A percentile compares a stretch with the other conserved stretches of the same genome.
These are phyloP conservation scores for Dromaius novaehollandiae DNA, from an alignment of 2,113 vertebrate genomes.

Conservation along the genomic window DNA sequence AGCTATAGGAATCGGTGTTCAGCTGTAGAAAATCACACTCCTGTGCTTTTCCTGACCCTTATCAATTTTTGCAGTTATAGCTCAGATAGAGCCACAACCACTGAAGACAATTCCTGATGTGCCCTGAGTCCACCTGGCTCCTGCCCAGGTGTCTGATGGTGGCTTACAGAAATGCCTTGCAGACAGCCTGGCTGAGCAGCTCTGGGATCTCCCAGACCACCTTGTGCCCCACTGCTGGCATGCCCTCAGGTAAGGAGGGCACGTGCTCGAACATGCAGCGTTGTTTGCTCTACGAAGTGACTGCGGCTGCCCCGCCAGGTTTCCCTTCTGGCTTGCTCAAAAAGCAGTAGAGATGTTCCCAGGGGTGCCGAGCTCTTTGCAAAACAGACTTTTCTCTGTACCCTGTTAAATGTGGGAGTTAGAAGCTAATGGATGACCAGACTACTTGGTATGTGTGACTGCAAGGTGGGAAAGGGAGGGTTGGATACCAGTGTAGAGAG, in stretches of 20 bases:
- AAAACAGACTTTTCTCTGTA: not conserved
- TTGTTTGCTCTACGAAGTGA: not conserved
- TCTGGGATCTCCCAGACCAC: not conserved
- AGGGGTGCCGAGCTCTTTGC: not conserved
- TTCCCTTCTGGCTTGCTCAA: not conserved
- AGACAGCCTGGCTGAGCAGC: not conserved
- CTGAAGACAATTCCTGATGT: too few species aligned
- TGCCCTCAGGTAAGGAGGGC: not conserved
- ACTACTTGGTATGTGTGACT: not conserved
- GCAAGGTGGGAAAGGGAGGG: too few species aligned
- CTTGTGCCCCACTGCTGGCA: not conserved
- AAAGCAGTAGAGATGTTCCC: not conserved
- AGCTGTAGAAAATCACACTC: too few species aligned
- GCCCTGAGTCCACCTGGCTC: too few species aligned
- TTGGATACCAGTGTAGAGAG: too few species aligned
- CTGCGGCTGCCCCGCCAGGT: too few species aligned
- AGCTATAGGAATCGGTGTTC: too few species aligned
- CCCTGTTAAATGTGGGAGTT: not conserved
- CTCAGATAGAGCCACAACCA: too few species aligned
- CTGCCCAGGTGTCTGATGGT: not conserved
- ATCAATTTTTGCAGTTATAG: too few species aligned
- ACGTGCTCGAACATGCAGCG: not conserved
- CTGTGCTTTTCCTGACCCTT: too few species aligned
- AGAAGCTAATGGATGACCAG: not conserved
- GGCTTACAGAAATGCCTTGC: not conserved